Evolutionary conservation across 2,888 invertebrate species (phyloP).

Genomic region (Eristalis intricaria): DNA sequence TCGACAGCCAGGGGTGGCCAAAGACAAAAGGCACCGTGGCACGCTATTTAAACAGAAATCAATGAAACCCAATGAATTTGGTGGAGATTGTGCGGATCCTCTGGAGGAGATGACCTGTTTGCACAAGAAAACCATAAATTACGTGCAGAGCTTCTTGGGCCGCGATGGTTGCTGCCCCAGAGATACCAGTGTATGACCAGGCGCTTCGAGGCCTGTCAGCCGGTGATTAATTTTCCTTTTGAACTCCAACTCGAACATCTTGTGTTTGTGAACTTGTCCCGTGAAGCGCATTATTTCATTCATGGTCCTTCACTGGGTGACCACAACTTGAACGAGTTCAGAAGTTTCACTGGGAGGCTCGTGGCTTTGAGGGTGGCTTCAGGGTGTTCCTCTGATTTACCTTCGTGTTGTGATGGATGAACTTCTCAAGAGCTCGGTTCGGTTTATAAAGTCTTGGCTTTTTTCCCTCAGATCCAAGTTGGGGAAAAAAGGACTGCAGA

Average conservation of each 20-base stretch:
- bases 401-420: neutral
- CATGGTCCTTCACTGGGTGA: neutral
- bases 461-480: neutral
- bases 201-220: neutral
- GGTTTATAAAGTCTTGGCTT: neutral
- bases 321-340: neutral
- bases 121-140: neutral
- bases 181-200: neutral
- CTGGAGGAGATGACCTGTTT: neutral
- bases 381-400: neutral
- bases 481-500: neutral
- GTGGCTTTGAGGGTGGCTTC: neutral
- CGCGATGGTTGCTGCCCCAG: neutral
- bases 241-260: neutral
- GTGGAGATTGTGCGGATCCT: neutral
- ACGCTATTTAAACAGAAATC: neutral
- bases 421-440: neutral
- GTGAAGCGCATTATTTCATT: neutral
- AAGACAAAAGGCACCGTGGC: neutral
- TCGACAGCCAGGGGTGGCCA: neutral
- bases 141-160: neutral
- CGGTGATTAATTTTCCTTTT: neutral
- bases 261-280: neutral
- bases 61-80: neutral
- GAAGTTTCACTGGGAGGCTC: neutral